Conservation (phyloP, 2,797 vertebrate genomes). For the Austrolebias charrua region DNA sequence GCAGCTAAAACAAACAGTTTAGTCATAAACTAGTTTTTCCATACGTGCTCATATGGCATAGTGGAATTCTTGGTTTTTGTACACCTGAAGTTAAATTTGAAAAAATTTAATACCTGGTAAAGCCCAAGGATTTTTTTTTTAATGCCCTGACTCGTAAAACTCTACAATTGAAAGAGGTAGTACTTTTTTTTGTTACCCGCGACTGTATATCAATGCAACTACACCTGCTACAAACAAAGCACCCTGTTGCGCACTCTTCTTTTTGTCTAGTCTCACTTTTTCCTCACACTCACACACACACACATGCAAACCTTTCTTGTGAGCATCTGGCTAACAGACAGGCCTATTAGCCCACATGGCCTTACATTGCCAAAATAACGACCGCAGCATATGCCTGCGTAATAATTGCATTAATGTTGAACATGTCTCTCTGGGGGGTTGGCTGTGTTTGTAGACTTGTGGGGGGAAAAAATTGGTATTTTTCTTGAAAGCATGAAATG, state of each 20-base stretch:
- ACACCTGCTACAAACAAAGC: conserved; percentile 32
- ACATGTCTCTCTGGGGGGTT: conserved; percentile 73
- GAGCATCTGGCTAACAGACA: conserved; percentile 80
- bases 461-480: conserved; percentile 64
- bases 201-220: neutral
- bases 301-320: conserved; percentile 49
- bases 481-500: conserved; percentile 72
- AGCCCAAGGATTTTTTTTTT: too few relatives aligned
- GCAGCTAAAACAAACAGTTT: too few relatives aligned
- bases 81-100: too few relatives aligned
- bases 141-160: too few relatives aligned
- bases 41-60: too few relatives aligned
- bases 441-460: conserved; percentile 56
- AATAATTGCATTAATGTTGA: conserved; percentile 82
- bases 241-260: conserved; percentile 12
- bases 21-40: too few relatives aligned
- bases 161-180: too few relatives aligned
- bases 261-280: conserved; percentile 25
- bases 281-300: conserved; percentile 10
- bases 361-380: conserved; percentile 76
- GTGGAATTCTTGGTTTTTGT: too few relatives aligned
- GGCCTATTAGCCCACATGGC: conserved; percentile 76
- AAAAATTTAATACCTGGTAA: too few relatives aligned
- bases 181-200: too few relatives aligned
- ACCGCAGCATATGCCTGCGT: conserved; percentile 78